phyloP scores from a whole-genome alignment of 2,888 invertebrate species.

The Platycheirus rosarum region DNA sequence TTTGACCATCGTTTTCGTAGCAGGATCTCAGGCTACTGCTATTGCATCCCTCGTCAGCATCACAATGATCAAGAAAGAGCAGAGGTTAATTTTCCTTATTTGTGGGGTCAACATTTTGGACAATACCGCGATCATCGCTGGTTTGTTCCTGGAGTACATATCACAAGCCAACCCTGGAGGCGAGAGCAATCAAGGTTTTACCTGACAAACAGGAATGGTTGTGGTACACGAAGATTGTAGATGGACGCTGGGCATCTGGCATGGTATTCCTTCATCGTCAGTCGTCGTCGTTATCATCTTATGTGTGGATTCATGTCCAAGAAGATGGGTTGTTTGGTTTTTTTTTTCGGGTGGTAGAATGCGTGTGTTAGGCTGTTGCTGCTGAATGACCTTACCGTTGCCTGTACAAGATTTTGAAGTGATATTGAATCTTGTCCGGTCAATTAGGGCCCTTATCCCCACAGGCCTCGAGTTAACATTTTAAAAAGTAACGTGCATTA shows the following conservation, averaged over 20 bases:
- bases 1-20: background rate
- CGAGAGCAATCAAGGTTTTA: constrained; percentile 58
- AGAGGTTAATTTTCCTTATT: constrained; percentile 74
- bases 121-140: constrained; percentile 46
- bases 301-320: constrained; percentile 36
- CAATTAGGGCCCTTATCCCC: constrained; percentile 61
- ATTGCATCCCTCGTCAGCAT: constrained; percentile 18
- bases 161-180: constrained; percentile 53
- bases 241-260: constrained; percentile 65
- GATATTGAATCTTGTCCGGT: constrained; percentile 54
- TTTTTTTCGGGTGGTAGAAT: constrained; percentile 6
- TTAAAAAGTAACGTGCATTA: no score
- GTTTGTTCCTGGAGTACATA: constrained; percentile 2
- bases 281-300: constrained; percentile 31
- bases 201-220: constrained; percentile 63
- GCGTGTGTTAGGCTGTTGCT: constrained; percentile 28
- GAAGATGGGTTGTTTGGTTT: constrained; percentile 7
- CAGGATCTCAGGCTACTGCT: constrained; percentile 10
- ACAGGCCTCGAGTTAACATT: no score
- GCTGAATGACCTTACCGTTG: constrained; percentile 64
- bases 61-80: constrained; percentile 52
- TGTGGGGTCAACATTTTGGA: constrained; percentile 72
- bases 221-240: constrained; percentile 39
- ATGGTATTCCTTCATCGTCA: constrained; percentile 4
- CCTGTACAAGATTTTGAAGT: constrained; percentile 62